phyloP scores from a whole-genome alignment of 2,888 invertebrate species.

The Odontocolon sp. region DNA sequence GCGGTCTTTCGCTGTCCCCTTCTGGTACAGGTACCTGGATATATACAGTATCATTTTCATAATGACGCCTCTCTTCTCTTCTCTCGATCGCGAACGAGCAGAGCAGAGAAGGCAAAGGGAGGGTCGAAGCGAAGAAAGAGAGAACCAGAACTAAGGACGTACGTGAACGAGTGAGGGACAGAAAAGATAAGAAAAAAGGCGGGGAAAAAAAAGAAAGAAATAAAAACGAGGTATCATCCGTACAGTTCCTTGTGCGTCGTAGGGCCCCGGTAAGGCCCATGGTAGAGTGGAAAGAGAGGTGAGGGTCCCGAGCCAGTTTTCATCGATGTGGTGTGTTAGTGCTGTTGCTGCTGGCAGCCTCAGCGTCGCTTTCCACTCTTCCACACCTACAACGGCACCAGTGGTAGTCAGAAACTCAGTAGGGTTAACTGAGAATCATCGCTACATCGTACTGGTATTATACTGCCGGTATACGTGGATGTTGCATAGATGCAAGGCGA shows the following conservation, averaged over 20 bases:
- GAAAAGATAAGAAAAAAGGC: constrained; percentile 27
- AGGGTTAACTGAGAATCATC: constrained; percentile 28
- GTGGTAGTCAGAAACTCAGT: not conserved
- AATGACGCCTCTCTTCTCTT: constrained; percentile 72
- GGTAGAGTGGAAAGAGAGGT: constrained; percentile 51
- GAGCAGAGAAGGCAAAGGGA: constrained; percentile 20
- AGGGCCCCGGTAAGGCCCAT: constrained; percentile 49
- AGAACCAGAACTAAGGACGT: constrained; percentile 14
- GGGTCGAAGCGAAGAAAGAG: not conserved
- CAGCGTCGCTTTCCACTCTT: constrained; percentile 16
- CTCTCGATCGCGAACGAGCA: constrained; percentile 35
- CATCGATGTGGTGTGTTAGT: constrained; percentile 19
- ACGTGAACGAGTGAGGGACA: constrained; percentile 14
- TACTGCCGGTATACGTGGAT: not conserved
- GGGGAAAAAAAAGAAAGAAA: constrained; percentile 6
- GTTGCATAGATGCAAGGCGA: constrained; percentile 3
- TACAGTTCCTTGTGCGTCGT: constrained; percentile 48
- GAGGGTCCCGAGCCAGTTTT: constrained; percentile 49
- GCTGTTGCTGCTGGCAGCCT: constrained; percentile 27
- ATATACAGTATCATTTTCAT: constrained; percentile 80
- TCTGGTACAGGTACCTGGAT: constrained; percentile 56
- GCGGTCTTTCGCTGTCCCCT: constrained; percentile 72
- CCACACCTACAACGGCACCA: not conserved
- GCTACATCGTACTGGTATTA: not conserved
- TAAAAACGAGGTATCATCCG: constrained; percentile 64